A percentile compares a stretch with the other conserved stretches of the same genome.
Evolutionary conservation across 2,888 invertebrate species (phyloP).

Genomic region (Aplocera efformata): DNA sequence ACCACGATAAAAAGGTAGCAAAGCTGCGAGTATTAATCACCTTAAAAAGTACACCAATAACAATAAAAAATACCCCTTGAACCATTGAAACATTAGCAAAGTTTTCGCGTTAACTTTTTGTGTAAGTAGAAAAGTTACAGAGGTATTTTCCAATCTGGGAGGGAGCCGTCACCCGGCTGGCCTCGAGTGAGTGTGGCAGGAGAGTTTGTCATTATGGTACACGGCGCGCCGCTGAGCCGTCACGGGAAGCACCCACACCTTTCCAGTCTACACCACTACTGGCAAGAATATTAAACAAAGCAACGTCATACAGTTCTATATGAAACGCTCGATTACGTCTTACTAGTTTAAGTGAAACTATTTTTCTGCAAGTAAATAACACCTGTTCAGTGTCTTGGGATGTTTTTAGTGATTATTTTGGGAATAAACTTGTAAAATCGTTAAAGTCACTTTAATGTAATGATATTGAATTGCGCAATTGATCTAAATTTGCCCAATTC

Average conservation of each 20-base stretch:
- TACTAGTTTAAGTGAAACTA: no score
- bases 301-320: conserved; percentile 4
- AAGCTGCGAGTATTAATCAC: conserved; percentile 17
- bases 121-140: conserved; percentile 67
- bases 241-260: conserved; percentile 48
- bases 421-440: no score
- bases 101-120: conserved; percentile 68
- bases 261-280: conserved; percentile 21
- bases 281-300: conserved; percentile 17
- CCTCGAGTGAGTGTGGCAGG: conserved; percentile 32
- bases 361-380: no score
- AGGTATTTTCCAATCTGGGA: conserved; percentile 68
- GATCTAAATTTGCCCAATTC: no score
- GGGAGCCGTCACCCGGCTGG: conserved; percentile 37
- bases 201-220: conserved; percentile 56
- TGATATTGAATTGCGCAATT: no score
- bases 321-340: no score
- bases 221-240: conserved; percentile 46
- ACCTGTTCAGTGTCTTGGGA: no score
- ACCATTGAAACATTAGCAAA: conserved; percentile 54
- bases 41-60: conserved; percentile 35
- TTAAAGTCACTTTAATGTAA: no score
- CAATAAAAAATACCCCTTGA: conserved; percentile 58
- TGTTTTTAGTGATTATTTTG: no score
- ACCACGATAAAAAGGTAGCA: background rate